Base-by-base conservation (phyloP, 35 echinoderm and acorn worm species). In the Ophioderma brevispina region DNA sequence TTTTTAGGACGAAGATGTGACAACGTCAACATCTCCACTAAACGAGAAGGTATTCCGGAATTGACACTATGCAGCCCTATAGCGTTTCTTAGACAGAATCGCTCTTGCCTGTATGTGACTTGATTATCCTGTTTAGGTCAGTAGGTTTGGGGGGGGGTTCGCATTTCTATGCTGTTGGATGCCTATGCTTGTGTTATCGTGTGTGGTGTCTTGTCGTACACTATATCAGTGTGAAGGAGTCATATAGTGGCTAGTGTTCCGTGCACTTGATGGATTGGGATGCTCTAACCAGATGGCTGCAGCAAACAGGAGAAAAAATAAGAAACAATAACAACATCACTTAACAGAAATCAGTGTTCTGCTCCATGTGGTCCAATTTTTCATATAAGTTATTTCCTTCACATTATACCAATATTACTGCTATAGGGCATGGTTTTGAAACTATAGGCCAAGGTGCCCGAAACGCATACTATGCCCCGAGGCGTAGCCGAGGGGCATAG, bases 241-340 rank as follows among this genome's bases (percentile, higher is more conserved):
- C 94, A n/a, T 36, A 95, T 79, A 36, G 97, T 95, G n/a, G 40
- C 97, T 99, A 21, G 77, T 93, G 38, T 91, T 99, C 32, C 97
- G 89, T 38, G 97, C 97, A 86, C 97, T 99, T 30, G 85, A 19
- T 93, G 97, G 55, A 99, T 87, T 37, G 87, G 86, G 76, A 99
- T 95, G 13, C 93, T 94, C 89, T 91, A 79, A n/a, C 90, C 88
- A 31, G 97, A 95, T 50, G 91, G 59, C 97, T 99, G 88, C 32
- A 85, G n/a, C n/a, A n/a, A n/a, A n/a, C n/a, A 8, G 14, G 0
- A 36, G 28, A 34, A n/a, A 31, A 3, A 78, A 30, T 3, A 28
- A 37, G 76, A 37, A 32, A 78, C 28, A 78, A 23, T 18, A 78
- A 17, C 0, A 75, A 75, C 25, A 75, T 30, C 10, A 75, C 64